Evolutionary conservation across 2,797 vertebrate species (phyloP).

Genomic region (Babyrousa celebensis): DNA sequence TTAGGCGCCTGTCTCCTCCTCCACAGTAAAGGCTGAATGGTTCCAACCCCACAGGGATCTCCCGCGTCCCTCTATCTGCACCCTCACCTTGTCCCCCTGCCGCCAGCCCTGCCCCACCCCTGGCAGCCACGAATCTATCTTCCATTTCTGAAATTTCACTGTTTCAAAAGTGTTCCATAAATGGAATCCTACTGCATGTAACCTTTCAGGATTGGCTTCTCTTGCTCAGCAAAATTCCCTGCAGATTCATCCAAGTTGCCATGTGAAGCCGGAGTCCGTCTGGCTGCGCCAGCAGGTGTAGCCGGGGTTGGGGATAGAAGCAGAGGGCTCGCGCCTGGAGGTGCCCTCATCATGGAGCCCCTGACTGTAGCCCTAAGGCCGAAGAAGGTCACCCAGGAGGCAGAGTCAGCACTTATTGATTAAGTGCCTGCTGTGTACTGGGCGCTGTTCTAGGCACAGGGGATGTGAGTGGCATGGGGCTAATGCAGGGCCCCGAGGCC

Average conservation of each 20-base stretch:
- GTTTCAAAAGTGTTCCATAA: not conserved
- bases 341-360: fast-evolving
- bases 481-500: fast-evolving
- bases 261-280: not conserved
- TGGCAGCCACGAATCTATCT: not conserved
- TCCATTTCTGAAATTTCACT: not conserved
- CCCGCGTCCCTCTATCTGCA: fast-evolving
- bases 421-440: fast-evolving
- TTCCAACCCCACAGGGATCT: fast-evolving
- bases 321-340: not conserved
- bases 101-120: not conserved
- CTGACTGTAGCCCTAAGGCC: not conserved
- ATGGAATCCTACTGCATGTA: not conserved
- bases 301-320: fast-evolving
- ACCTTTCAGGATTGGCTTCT: not conserved
- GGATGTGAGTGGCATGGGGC: fast-evolving
- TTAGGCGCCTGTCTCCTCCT: too few species aligned
- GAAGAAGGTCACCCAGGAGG: too few species aligned
- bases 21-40: not conserved
- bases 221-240: not conserved
- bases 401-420: not conserved
- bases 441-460: fast-evolving
- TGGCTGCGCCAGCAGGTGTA: not conserved
- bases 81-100: not conserved
- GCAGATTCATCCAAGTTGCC: not conserved